phyloP scores from a whole-genome alignment of 2,797 vertebrate genomes.

The Malacoctenus gilli region DNA sequence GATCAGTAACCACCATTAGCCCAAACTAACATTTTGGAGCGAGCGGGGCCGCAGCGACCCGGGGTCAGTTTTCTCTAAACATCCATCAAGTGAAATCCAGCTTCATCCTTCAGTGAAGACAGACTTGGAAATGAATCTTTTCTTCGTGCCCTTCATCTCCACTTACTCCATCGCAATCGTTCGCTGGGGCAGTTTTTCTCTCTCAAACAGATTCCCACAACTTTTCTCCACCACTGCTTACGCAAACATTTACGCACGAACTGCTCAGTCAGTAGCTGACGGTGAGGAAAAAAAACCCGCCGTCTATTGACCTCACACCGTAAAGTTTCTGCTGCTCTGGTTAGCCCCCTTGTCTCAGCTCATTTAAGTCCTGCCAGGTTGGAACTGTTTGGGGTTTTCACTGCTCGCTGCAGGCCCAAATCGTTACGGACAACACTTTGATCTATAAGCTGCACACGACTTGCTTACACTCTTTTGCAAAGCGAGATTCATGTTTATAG shows the following conservation, averaged over 20 bases:
- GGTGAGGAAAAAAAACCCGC: background rate
- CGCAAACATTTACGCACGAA: background rate
- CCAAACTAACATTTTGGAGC: slow-evolving; percentile 27
- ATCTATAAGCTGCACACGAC: too few species aligned
- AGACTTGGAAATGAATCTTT: slow-evolving; percentile 2
- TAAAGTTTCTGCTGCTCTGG: background rate
- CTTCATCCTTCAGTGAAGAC: background rate
- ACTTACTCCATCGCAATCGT: background rate
- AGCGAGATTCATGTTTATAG: too few species aligned
- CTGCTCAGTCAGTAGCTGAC: slow-evolving; percentile 2
- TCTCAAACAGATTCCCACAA: background rate
- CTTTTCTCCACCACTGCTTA: background rate
- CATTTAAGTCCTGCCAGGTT: background rate
- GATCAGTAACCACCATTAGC: slow-evolving; percentile 33
- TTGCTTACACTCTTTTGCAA: too few species aligned
- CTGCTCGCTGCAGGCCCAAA: background rate
- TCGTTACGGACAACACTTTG: too few species aligned
- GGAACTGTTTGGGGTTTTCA: background rate
- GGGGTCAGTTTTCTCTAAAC: slow-evolving; percentile 2
- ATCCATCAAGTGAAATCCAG: slow-evolving; percentile 18
- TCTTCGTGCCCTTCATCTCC: slow-evolving; percentile 8
- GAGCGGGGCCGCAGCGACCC: background rate
- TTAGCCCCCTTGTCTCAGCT: background rate
- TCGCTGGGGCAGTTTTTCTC: slow-evolving; percentile 2
- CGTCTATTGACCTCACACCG: background rate